These are phyloP conservation scores for Coenobita brevimanus DNA, from an alignment of 1,140 invertebrate species.

Conservation along the genomic window DNA sequence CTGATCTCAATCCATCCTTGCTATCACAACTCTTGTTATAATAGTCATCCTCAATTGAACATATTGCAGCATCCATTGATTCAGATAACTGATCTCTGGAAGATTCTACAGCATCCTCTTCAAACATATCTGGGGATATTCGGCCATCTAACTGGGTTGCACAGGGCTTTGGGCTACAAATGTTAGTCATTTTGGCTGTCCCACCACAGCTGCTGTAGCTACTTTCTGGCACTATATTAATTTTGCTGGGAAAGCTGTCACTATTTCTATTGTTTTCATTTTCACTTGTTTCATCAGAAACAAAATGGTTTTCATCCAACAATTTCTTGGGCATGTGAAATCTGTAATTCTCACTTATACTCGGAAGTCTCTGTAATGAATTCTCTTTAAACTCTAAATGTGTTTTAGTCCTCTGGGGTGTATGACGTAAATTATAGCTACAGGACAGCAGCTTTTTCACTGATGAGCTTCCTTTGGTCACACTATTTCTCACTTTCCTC, in stretches of 20 bases:
- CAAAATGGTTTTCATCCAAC: too few relatives aligned
- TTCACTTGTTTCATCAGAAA: neutral
- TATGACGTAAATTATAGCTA: neutral
- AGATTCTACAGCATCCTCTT: neutral
- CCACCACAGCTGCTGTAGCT: neutral
- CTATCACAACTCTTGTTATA: neutral
- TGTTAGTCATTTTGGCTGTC: neutral
- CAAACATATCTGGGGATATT: conserved; percentile 5
- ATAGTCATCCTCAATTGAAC: neutral
- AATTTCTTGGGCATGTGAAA: too few relatives aligned
- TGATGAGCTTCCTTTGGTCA: neutral
- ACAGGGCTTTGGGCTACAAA: neutral
- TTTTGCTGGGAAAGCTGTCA: neutral
- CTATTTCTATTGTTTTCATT: neutral
- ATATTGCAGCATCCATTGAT: neutral
- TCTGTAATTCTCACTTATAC: too few relatives aligned
- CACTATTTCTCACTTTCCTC: neutral
- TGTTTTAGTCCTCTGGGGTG: neutral
- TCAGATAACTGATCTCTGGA: neutral
- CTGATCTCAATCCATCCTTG: too few relatives aligned
- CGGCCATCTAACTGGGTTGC: neutral
- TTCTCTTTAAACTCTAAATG: too few relatives aligned
- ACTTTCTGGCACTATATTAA: neutral
- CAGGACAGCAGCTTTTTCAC: neutral
- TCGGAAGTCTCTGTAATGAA: too few relatives aligned